Base-by-base conservation (phyloP, 2,888 invertebrate species). In the Euproctis similis region DNA sequence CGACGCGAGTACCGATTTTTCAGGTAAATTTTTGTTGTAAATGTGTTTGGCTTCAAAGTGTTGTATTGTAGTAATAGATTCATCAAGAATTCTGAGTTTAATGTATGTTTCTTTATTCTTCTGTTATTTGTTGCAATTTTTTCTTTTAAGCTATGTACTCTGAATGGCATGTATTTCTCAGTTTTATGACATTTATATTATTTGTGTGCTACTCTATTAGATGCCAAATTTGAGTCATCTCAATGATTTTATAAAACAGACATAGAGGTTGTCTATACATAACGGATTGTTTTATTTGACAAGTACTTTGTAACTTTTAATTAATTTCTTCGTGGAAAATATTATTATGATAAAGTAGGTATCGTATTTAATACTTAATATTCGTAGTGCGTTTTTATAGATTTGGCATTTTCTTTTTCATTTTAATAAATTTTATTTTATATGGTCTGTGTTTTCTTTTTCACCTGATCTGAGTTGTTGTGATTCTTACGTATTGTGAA, bases 1-100 rank as follows among this genome's bases (percentile, higher is more conserved):
- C 72, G 93, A 94, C 62, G 91, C 90, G 33, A 88, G 90, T 60
- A 89, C 89, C 37, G 90, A 91, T 59, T 87, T 90, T 59, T 89
- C 90, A 90, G 91, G 91, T 91, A 90, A 84, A 53, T 59, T 31
- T 30, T 46, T 59, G 49, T 54, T 64, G 46, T 58, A 45, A 38
- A 41, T 52, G 52, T 65, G 53, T 47, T 46, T 46, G 43, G 51
- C 47, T 47, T 46, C 46, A 39, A 28, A 32, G 30, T 38, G 32
- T 42, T 35, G 31, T 32, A 45, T 59, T 52, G 55, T 54, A 52
- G 48, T 26, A 39, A 37, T 46, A 34, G 46, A 45, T 50, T 34
- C n/a, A n/a, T n/a, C n/a, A n/a, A n/a, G n/a, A n/a, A n/a, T n/a
- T n/a, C n/a, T n/a, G n/a, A n/a, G 10, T 1, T n/a, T 24, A 12